A percentile compares a stretch with the other conserved stretches of the same genome.
Evolutionary conservation across 2,888 invertebrate species (phyloP).

Genomic region (Acanthococcus lagerstroemiae): DNA sequence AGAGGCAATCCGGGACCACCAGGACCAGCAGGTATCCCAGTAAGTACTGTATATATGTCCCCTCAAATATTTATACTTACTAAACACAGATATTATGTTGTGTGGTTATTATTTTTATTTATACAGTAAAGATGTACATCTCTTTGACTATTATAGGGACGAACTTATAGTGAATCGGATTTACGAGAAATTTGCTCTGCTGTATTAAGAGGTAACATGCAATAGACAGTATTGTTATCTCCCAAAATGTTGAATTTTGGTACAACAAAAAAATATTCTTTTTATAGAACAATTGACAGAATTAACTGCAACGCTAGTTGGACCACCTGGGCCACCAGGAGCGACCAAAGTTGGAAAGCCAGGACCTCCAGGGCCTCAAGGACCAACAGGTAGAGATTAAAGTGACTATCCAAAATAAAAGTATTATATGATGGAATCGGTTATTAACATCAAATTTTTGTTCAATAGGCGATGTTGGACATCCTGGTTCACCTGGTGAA

Average conservation of each 20-base stretch:
- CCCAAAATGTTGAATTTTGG: slow-evolving; percentile 7
- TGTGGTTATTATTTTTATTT: slow-evolving; percentile 10
- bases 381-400: slow-evolving; percentile 41
- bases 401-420: too few species aligned
- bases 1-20: slow-evolving; percentile 32
- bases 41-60: too few species aligned
- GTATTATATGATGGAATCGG: too few species aligned
- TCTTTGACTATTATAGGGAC: slow-evolving; percentile 46
- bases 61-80: neutral
- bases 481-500: slow-evolving; percentile 57
- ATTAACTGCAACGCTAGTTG: slow-evolving; percentile 51
- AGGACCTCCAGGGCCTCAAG: slow-evolving; percentile 59
- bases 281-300: slow-evolving; percentile 62
- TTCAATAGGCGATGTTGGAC: slow-evolving; percentile 42
- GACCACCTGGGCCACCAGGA: slow-evolving; percentile 58
- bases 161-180: slow-evolving; percentile 59
- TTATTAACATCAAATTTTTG: neutral
- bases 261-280: slow-evolving; percentile 17
- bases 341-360: slow-evolving; percentile 56
- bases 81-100: too few species aligned
- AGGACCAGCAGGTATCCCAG: slow-evolving; percentile 10
- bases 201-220: slow-evolving; percentile 58
- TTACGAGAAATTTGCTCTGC: slow-evolving; percentile 70
- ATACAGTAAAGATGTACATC: neutral
- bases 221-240: neutral